phyloP scores from a whole-genome alignment of 2,797 vertebrate species.

The Antennarius maculatus region DNA sequence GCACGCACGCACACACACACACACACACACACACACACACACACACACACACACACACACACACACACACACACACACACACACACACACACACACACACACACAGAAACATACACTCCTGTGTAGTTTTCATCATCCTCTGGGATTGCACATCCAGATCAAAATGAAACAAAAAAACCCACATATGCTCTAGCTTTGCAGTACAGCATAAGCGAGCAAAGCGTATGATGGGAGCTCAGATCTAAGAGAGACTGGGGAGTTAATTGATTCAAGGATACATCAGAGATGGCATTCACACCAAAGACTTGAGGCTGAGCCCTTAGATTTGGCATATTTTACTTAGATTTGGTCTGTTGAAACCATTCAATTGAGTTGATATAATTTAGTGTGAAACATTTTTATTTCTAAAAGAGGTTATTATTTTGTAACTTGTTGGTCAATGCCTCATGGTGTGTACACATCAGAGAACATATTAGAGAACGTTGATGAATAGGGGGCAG shows the following conservation, averaged over 20 bases:
- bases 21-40: slow-evolving; percentile 10
- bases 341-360: slow-evolving; percentile 54
- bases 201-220: slow-evolving; percentile 44
- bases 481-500: not conserved
- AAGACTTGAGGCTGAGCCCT: slow-evolving; percentile 46
- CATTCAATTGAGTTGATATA: slow-evolving; percentile 61
- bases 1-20: slow-evolving; percentile 9
- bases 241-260: slow-evolving; percentile 56
- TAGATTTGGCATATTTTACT: slow-evolving; percentile 48
- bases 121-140: slow-evolving; percentile 51
- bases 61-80: not conserved
- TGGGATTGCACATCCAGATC: slow-evolving; percentile 56
- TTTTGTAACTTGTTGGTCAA: slow-evolving; percentile 55
- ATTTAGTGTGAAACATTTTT: slow-evolving; percentile 44
- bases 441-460: slow-evolving; percentile 38
- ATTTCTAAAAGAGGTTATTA: slow-evolving; percentile 32
- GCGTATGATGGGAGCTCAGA: slow-evolving; percentile 48
- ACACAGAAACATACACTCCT: slow-evolving; percentile 11
- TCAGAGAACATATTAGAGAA: slow-evolving; percentile 24
- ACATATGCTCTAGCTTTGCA: slow-evolving; percentile 58
- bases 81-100: slow-evolving; percentile 11
- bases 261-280: slow-evolving; percentile 72
- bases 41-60: slow-evolving; percentile 2
- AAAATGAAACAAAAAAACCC: slow-evolving; percentile 55
- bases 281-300: slow-evolving; percentile 58